Conservation (phyloP, 2,888 invertebrate genomes). For the Vesta saturnalis region DNA sequence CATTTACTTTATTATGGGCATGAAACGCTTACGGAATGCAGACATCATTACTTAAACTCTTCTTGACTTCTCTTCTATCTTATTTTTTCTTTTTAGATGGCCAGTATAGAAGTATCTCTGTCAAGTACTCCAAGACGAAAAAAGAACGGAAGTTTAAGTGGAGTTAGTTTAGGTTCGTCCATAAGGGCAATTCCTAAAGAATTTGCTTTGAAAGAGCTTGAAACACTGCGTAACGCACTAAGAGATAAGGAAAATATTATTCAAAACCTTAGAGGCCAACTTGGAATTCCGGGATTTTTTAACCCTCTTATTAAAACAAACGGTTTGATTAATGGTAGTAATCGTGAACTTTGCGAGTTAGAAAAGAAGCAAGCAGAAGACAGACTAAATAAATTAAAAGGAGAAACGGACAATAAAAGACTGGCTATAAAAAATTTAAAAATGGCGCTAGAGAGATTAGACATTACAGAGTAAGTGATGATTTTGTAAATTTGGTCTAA, state of each 20-base stretch:
- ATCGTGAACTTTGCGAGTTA: slow-evolving; percentile 62
- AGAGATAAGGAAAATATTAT: slow-evolving; percentile 86
- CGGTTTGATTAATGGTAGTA: slow-evolving; percentile 50
- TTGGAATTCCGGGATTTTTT: slow-evolving; percentile 68
- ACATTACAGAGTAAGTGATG: slow-evolving; percentile 85
- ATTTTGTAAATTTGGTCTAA: not conserved
- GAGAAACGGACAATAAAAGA: slow-evolving; percentile 81
- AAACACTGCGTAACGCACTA: slow-evolving; percentile 75
- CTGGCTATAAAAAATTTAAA: slow-evolving; percentile 84
- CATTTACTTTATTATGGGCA: too few species aligned
- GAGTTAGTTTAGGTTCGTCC: slow-evolving; percentile 53
- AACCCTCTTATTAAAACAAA: slow-evolving; percentile 51
- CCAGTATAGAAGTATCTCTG: slow-evolving; percentile 84
- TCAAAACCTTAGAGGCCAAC: slow-evolving; percentile 77
- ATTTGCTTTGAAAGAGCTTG: slow-evolving; percentile 69
- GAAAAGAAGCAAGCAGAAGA: slow-evolving; percentile 70
- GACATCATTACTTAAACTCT: too few species aligned
- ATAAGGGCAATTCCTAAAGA: slow-evolving; percentile 58
- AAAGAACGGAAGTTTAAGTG: slow-evolving; percentile 55
- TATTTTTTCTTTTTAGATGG: slow-evolving; percentile 71
- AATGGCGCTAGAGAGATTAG: slow-evolving; percentile 81
- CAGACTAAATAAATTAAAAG: slow-evolving; percentile 67
- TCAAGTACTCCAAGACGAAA: slow-evolving; percentile 72
- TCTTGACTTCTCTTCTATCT: too few species aligned
- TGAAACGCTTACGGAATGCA: too few species aligned